phyloP scores from a whole-genome alignment of 2,888 invertebrate genomes.

The Caenorhabditis sp. region DNA sequence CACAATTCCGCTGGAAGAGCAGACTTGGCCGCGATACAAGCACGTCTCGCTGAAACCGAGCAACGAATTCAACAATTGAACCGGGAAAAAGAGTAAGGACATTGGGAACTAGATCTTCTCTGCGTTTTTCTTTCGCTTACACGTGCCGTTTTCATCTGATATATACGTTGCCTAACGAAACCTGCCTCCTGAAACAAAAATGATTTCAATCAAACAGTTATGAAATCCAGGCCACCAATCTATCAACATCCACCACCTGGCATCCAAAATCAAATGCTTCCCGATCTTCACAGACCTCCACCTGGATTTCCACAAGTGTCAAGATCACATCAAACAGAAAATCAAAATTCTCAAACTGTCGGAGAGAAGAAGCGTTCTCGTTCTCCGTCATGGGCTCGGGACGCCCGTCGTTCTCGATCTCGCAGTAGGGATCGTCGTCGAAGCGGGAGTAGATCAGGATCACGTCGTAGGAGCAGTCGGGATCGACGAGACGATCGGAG shows the following conservation, averaged over 20 bases:
- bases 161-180: not conserved
- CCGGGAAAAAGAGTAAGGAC: conserved; percentile 56
- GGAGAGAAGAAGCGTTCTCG: conserved; percentile 35
- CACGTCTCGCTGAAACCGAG: conserved; percentile 41
- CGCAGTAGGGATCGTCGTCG: conserved; percentile 33
- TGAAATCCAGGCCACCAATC: conserved; percentile 31
- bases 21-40: conserved; percentile 38
- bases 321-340: not conserved
- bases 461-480: conserved; percentile 40
- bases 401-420: conserved; percentile 51
- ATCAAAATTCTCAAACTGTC: not conserved
- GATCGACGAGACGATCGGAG: conserved; percentile 35
- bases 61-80: conserved; percentile 47
- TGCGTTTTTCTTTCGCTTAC: not conserved
- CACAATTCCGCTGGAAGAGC: conserved; percentile 26
- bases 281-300: conserved; percentile 47
- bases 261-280: conserved; percentile 20
- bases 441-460: conserved; percentile 47
- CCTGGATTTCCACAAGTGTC: conserved; percentile 22
- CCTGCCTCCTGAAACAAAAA: too few relatives aligned
- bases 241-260: conserved; percentile 8
- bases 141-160: not conserved
- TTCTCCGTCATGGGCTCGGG: conserved; percentile 57
- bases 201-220: not conserved
- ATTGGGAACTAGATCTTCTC: not conserved